These are phyloP conservation scores for Drosophila limbata DNA, from an alignment of 2,888 invertebrate species.

Conservation along the genomic window DNA sequence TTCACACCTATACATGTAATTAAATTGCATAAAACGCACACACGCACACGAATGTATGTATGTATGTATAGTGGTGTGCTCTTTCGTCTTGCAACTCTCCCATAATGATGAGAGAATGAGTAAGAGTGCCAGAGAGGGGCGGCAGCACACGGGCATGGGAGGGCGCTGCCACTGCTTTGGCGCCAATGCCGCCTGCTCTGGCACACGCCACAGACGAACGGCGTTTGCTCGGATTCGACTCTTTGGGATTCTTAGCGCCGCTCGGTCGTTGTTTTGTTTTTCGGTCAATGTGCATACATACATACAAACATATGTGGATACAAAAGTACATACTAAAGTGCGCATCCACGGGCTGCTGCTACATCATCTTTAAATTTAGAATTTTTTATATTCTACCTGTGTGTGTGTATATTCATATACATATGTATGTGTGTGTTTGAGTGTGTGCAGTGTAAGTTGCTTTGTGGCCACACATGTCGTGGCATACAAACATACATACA, in stretches of 20 bases:
- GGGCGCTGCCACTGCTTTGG: slow-evolving; percentile 35
- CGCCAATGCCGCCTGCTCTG: slow-evolving; percentile 43
- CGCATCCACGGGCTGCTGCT: slow-evolving; percentile 65
- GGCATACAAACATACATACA: slow-evolving; percentile 7
- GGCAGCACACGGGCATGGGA: not conserved
- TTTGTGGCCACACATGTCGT: slow-evolving; percentile 56
- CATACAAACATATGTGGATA: slow-evolving; percentile 5
- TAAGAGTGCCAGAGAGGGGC: not conserved
- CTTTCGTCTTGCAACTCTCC: slow-evolving; percentile 25
- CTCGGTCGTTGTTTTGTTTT: slow-evolving; percentile 42
- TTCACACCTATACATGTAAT: slow-evolving; percentile 1
- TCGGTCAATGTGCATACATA: slow-evolving; percentile 27
- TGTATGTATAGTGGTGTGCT: not conserved
- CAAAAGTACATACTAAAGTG: slow-evolving; percentile 52
- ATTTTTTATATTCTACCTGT: slow-evolving; percentile 71
- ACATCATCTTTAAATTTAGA: slow-evolving; percentile 80
- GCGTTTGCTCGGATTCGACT: slow-evolving; percentile 34
- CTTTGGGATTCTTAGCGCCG: slow-evolving; percentile 62
- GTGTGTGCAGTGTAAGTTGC: slow-evolving; percentile 31
- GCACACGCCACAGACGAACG: slow-evolving; percentile 43
- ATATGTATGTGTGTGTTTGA: slow-evolving; percentile 22
- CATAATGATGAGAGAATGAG: slow-evolving; percentile 14
- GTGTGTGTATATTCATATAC: slow-evolving; percentile 15
- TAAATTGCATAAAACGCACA: slow-evolving; percentile 11
- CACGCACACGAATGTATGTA: slow-evolving; percentile 3